A percentile compares a stretch with the other conserved stretches of the same genome.
Conservation (phyloP, 1,140 invertebrate genomes). For the Paramacrobiotus metropolitanus region DNA sequence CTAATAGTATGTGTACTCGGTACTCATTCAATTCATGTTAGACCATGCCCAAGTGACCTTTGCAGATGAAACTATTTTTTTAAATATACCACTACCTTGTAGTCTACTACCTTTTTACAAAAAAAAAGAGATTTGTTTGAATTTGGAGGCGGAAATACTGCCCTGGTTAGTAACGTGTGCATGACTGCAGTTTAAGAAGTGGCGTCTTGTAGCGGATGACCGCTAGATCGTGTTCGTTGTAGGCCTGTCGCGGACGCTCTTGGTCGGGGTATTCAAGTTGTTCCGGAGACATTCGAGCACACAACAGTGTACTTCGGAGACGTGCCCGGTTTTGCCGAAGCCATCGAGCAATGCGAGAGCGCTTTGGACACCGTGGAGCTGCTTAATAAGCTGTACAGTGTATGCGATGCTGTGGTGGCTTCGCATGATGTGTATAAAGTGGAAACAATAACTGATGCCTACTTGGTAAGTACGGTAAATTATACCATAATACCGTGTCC, state of each 20-base stretch:
- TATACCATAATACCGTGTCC: background rate
- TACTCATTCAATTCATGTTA: no score
- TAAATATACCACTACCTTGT: no score
- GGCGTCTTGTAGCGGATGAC: background rate
- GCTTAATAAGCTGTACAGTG: conserved; percentile 23
- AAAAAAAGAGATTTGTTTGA: no score
- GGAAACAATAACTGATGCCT: conserved; percentile 17
- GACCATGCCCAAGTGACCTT: no score
- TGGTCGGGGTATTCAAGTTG: background rate
- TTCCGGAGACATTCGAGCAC: conserved; percentile 11
- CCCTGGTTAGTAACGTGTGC: no score
- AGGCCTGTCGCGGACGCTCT: background rate
- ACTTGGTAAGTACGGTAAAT: conserved; percentile 16
- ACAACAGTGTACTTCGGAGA: conserved; percentile 26
- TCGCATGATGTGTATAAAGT: conserved; percentile 27
- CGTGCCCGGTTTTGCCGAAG: conserved; percentile 22
- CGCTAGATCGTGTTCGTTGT: background rate
- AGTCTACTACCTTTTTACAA: no score
- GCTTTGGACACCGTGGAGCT: conserved; percentile 20
- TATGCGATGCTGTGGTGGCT: conserved; percentile 24
- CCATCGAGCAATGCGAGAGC: conserved; percentile 19
- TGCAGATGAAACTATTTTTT: no score
- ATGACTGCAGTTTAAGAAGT: background rate
- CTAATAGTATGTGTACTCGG: no score
- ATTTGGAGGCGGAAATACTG: no score